Base-by-base conservation (phyloP, 2,113 vertebrate genomes). In the Tychaedon coryphoeus region DNA sequence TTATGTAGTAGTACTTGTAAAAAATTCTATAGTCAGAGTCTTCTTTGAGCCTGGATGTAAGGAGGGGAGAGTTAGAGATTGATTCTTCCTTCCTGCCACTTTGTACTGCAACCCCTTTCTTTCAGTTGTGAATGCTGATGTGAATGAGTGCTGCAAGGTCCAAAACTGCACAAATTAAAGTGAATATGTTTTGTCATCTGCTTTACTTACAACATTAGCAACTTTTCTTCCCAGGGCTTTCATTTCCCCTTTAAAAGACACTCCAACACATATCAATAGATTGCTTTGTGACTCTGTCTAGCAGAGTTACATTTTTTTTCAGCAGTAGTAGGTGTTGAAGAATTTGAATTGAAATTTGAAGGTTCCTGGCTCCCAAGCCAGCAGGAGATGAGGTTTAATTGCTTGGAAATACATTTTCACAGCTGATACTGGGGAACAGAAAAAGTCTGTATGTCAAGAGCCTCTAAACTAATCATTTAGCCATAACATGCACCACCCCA, bases 351-450 rank as follows among this genome's bases (percentile, higher is more conserved):
- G 58, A 96, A 98, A 98, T 98, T 95, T 98, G 97, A 98, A 98
- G 76, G 97, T 97, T 98, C 96, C 85, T 96, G 92, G 94, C 94
- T 98, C 95, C 96, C 94, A 96, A 97, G 96, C 54, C 98, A 98
- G 97, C 97, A 97, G 97, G 97, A 97, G 96, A 95, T 96, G 95
- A 97, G 95, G 75, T 93, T 98, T 98, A 98, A 98, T 98, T 98
- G 97, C 98, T 97, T 97, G 95, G 96, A 98, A 98, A 98, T 98
- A 97, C 91, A 97, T 98, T 98, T 98, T 97, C 97, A 98, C 96
- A 98, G 97, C 89, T 97, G 97, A 98, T 98, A 97, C 86, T 78
- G 92, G 94, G 93, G 85, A 98, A 95, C 97, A 92, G 95, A 96
- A 97, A 97, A 97, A 97, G 92, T 95, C 96, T 97, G 74, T 95